Conservation (phyloP, 1,140 invertebrate genomes). For the Pentalonia nigronervosa region DNA sequence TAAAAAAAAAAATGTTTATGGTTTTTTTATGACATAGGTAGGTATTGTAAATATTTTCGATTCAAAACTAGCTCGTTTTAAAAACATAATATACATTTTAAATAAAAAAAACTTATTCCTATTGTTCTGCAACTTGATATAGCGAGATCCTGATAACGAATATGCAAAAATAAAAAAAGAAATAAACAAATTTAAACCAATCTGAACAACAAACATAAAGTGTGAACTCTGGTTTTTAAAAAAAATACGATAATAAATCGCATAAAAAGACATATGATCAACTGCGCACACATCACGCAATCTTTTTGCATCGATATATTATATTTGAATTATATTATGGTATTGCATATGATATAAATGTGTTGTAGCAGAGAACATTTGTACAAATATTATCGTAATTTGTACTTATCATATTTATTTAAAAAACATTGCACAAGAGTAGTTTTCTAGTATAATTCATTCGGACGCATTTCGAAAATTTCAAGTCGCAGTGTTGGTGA, state of each 20-base stretch:
- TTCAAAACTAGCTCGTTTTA: not conserved
- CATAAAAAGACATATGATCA: not conserved
- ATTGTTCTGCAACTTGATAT: conserved; percentile 13
- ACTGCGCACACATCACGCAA: not conserved
- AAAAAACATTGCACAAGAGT: not conserved
- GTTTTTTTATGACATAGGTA: not conserved
- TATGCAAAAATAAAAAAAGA: not conserved
- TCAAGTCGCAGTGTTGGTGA: not conserved
- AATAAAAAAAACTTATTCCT: not conserved
- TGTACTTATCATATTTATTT: not conserved
- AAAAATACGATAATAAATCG: not conserved
- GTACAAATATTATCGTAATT: not conserved
- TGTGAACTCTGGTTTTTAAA: not conserved
- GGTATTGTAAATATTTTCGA: not conserved
- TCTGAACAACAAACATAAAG: not conserved
- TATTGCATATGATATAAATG: not conserved
- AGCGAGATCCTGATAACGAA: not conserved
- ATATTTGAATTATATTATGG: not conserved
- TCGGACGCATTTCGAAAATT: not conserved
- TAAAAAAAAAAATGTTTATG: not conserved
- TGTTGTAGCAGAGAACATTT: not conserved
- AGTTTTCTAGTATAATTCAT: not conserved
- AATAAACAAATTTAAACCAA: conserved; percentile 19
- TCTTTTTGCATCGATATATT: not conserved
- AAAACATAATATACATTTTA: not conserved